Base-by-base conservation (phyloP, 2,888 invertebrate genomes). In the Willowsia nigromaculata region DNA sequence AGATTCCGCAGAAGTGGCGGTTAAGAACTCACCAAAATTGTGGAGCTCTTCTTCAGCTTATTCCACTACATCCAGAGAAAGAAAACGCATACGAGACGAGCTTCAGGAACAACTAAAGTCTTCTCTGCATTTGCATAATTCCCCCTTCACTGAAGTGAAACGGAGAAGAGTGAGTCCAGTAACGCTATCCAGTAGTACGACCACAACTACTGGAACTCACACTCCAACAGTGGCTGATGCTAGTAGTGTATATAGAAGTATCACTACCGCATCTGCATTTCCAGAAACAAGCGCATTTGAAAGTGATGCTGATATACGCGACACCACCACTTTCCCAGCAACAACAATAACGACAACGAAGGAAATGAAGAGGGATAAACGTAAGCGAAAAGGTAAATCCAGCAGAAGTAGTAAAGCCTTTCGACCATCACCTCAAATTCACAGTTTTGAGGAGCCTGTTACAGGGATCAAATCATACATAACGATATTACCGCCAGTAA, bases 341-440 rank as follows among this genome's bases (percentile, higher is more conserved):
- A 6, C 74, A 5, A 33, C 59, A 13, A 37, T 33, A 37, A 76
- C 83, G 25, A 50, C 50, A 9, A 62, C 78, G 6, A 78, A 81
- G 50, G 47, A 74, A 50, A 80, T 53, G 37, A 90, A 81, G 65
- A 84, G 59, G 53, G 74, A 84, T 74, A 78, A 81, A 47, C 18
- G 50, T 22, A 43, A 33, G 50, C 37, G 76, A 11, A 84, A 85
- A 74, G 85, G 85, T 15, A 89, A 88, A 74, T 43, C 89, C 0
- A 47, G 59, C n/a, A 25, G 47, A 56, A 56, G 30, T 15, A 56
- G 27, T 33, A 47, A 71, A 56, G 89, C 89, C 85, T 92, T 93
- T 74, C 83, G 91, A 13, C 92, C 92, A 11, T 91, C 91, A 15
- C 92, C 92, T 1, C 91, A 92, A 90, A 81, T 92, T 30, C 91